phyloP scores from a whole-genome alignment of 2,113 vertebrate genomes.

The Nerophis lumbriciformis region DNA sequence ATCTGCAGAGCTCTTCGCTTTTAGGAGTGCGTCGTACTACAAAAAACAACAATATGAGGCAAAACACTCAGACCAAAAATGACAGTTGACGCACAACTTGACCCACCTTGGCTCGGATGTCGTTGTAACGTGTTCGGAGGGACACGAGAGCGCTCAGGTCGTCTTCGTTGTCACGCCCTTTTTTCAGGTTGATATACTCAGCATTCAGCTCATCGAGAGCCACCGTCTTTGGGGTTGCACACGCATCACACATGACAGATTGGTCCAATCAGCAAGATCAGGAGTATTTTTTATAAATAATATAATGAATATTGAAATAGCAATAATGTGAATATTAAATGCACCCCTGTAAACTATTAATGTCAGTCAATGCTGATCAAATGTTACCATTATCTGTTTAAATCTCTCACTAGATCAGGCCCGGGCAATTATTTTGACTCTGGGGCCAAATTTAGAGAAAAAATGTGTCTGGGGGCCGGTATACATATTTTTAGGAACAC shows the following conservation, averaged over 20 bases:
- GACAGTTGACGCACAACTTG: not conserved
- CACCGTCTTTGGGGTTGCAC: conserved; percentile 39
- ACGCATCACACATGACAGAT: conserved; percentile 2
- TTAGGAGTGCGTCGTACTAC: conserved; percentile 72
- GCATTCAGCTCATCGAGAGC: conserved; percentile 61
- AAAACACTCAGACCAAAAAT: no score
- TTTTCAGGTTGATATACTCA: conserved; percentile 53
- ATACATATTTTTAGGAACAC: no score
- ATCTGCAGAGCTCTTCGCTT: conserved; percentile 52
- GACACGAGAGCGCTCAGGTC: conserved; percentile 35
- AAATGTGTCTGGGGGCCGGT: no score
- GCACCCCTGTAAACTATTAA: not conserved
- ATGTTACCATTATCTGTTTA: no score
- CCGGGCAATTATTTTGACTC: no score
- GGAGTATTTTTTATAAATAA: no score
- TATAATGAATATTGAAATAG: no score
- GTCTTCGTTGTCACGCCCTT: conserved; percentile 34
- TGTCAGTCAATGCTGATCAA: no score
- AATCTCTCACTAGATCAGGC: no score
- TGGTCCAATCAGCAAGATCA: no score
- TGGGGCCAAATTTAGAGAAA: no score
- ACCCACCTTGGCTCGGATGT: conserved; percentile 59
- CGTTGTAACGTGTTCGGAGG: conserved; percentile 51
- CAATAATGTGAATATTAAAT: not conserved
- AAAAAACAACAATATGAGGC: not conserved